Conservation (phyloP, 2,113 vertebrate genomes). For the Syrmaticus mikado region DNA sequence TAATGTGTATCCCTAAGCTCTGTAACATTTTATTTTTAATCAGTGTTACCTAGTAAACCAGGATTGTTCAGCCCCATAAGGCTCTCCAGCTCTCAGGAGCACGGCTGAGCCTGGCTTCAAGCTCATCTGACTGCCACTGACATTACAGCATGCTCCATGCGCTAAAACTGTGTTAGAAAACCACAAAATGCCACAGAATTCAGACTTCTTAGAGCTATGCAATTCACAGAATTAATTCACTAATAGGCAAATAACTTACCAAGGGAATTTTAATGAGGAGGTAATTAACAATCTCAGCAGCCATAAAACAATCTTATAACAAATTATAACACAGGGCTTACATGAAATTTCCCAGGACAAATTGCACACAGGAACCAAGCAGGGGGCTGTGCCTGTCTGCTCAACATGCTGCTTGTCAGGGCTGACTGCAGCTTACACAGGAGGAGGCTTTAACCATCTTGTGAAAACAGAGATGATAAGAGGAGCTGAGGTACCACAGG, state of each 20-base stretch:
- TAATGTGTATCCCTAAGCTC: neutral
- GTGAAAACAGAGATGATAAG: conserved; percentile 17
- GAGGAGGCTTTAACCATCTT: conserved; percentile 14
- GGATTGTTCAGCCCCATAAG: neutral
- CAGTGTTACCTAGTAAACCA: neutral
- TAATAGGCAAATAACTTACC: neutral
- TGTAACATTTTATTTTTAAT: neutral
- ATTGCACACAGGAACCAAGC: neutral
- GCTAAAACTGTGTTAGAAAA: neutral
- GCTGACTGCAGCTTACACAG: neutral
- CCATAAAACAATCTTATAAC: neutral
- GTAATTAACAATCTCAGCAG: neutral
- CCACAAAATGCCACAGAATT: neutral
- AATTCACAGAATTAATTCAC: neutral
- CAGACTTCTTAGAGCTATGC: neutral
- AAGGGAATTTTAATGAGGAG: neutral
- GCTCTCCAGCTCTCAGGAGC: neutral
- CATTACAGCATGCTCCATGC: neutral
- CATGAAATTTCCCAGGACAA: neutral
- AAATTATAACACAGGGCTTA: neutral
- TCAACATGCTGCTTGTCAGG: neutral
- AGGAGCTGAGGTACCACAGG: neutral
- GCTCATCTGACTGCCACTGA: neutral
- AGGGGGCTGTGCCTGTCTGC: neutral
- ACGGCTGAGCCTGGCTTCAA: neutral